phyloP scores from a whole-genome alignment of 2,888 invertebrate genomes.

The Aplocera efformata region DNA sequence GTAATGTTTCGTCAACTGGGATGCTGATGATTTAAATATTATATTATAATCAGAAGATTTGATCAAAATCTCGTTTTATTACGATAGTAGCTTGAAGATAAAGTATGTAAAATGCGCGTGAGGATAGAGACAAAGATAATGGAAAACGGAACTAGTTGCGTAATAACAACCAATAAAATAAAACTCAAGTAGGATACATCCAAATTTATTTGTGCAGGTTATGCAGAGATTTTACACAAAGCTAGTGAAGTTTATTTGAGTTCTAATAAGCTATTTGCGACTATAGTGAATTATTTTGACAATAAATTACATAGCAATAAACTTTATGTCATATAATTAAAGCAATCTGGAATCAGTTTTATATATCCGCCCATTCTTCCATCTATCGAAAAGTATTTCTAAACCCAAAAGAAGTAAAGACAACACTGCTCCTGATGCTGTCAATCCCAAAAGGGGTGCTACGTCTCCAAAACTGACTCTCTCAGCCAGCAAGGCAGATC shows the following conservation, averaged over 20 bases:
- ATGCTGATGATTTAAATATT: conserved; percentile 23
- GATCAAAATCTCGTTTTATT: conserved; percentile 27
- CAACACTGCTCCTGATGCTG: conserved; percentile 38
- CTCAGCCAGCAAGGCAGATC: conserved; percentile 58
- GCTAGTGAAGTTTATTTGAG: too few relatives aligned
- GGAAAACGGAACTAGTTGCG: too few relatives aligned
- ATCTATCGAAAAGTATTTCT: conserved; percentile 44
- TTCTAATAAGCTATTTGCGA: too few relatives aligned
- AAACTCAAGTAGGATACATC: neutral
- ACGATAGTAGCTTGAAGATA: conserved; percentile 34
- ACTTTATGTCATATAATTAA: too few relatives aligned
- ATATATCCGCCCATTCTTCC: conserved; percentile 13
- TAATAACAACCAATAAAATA: too few relatives aligned
- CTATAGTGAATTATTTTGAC: too few relatives aligned
- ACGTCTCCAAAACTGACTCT: conserved; percentile 59
- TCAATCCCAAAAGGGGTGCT: conserved; percentile 42
- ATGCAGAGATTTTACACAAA: too few relatives aligned
- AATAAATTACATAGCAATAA: too few relatives aligned
- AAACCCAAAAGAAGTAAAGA: conserved; percentile 46
- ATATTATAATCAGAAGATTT: conserved; percentile 5
- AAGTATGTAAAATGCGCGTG: conserved; percentile 27
- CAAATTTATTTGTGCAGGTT: neutral
- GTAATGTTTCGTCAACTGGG: conserved; percentile 7
- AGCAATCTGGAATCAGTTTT: too few relatives aligned
- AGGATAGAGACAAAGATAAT: conserved; percentile 22